These are phyloP conservation scores for Synergus japonicus DNA, from an alignment of 2,888 invertebrate genomes.

Conservation along the genomic window DNA sequence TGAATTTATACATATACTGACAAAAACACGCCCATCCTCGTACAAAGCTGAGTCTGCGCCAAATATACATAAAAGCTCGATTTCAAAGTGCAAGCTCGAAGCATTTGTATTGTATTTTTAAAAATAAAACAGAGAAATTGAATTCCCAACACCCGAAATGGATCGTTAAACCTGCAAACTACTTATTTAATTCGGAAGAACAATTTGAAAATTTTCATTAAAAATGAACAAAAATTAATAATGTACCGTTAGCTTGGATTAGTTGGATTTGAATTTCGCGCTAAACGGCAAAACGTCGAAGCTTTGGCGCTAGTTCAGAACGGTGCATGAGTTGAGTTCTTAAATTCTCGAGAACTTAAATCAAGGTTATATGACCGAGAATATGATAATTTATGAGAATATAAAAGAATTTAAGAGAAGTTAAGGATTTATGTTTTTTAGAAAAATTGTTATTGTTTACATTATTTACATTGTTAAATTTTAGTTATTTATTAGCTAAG, in stretches of 20 bases:
- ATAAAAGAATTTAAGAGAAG: too few relatives aligned
- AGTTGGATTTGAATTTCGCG: background rate
- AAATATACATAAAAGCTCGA: background rate
- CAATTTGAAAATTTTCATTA: background rate
- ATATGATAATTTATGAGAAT: too few relatives aligned
- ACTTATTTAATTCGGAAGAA: background rate
- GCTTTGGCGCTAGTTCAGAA: background rate
- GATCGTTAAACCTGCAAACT: background rate
- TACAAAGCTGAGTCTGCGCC: conserved; percentile 30
- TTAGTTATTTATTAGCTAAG: too few relatives aligned
- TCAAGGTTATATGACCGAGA: background rate
- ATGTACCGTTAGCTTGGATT: background rate
- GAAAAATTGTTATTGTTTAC: too few relatives aligned
- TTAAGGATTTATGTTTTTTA: too few relatives aligned
- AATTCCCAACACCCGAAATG: background rate
- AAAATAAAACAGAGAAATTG: background rate
- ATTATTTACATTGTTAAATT: too few relatives aligned
- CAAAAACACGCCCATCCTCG: conserved; percentile 16
- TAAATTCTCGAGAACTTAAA: too few relatives aligned
- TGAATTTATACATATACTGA: background rate
- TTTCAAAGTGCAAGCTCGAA: background rate
- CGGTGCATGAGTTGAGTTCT: background rate
- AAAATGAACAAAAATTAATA: background rate
- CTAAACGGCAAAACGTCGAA: background rate
- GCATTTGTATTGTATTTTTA: background rate